Conservation (phyloP, 2,113 vertebrate genomes). For the Trichomycterus rosablanca region DNA sequence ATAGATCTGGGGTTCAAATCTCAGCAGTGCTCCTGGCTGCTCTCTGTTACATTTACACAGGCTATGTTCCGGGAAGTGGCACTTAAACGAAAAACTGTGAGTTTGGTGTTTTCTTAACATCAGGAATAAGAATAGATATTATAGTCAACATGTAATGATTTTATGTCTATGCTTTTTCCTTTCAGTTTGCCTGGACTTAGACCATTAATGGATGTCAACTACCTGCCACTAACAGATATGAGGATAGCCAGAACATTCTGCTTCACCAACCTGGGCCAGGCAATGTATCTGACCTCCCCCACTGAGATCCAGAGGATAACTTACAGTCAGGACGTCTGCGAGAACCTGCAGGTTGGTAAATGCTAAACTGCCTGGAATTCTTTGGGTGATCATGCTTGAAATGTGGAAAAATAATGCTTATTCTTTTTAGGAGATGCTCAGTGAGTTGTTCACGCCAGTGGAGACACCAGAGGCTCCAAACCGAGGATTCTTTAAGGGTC, state of each 20-base stretch:
- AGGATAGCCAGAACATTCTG: constrained; percentile 98
- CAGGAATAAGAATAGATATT: too few species aligned
- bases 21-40: too few species aligned
- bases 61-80: too few species aligned
- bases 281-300: constrained; percentile 93
- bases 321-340: constrained; percentile 96
- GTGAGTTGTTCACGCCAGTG: constrained; percentile 95
- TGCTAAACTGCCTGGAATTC: not conserved
- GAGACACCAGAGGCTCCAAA: constrained; percentile 98
- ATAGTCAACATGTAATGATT: too few species aligned
- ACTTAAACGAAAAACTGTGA: too few species aligned
- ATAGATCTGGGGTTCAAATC: too few species aligned
- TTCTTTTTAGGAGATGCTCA: constrained; percentile 88
- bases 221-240: constrained; percentile 97
- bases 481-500: constrained; percentile 96
- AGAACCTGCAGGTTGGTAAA: constrained; percentile 88
- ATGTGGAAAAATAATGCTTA: not conserved
- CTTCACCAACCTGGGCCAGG: constrained; percentile 96
- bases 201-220: constrained; percentile 95
- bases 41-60: too few species aligned
- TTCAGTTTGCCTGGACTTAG: constrained; percentile 92
- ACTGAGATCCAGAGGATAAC: constrained; percentile 98
- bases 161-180: constrained; percentile 3
- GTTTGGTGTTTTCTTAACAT: too few species aligned
- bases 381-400: not conserved